Evolutionary conservation across 2,888 invertebrate genomes (phyloP), one percentile per base, ranked within the genome.

Genomic region (Dasysyrphus albostriatus): DNA sequence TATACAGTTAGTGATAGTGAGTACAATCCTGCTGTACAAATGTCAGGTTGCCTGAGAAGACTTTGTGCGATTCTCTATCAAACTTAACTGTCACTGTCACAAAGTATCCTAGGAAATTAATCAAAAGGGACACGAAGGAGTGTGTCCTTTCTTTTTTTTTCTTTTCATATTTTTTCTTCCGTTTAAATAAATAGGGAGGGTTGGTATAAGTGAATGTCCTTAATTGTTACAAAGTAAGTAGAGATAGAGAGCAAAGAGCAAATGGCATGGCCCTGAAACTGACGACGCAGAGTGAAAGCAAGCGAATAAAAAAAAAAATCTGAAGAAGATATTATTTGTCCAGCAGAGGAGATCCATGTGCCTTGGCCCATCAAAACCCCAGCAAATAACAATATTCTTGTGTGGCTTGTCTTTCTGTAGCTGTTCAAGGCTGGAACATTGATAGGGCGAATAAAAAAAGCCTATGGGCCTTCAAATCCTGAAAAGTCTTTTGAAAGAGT

Each of bases 191-290:
- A 54, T 69, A 69, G 69, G 69, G n/a, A 69, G 73, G n/a, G n/a
- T n/a, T n/a, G 49, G 61, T 69, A 49, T 37, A 67, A 73, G 77
- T 74, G 74, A 85, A 85, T 81, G 77, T 78, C 74, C 82, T 85
- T 85, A 85, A 85, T 85, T 85, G 85, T 81, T 63, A 77, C 69
- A 70, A n/a, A n/a, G n/a, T n/a, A 81, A 80, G 67, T 77, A 34
- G 16, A 34, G 34, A 16, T 37, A 37, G 61, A 61, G 61, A 73
- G 39, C 61, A 76, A 42, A 65, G 39, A 44, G 14, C 74, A 58
- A 44, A 59, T 39, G 24, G 56, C 24, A 59, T 19, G 32, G 14
- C 51, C 47, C 24, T 51, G 72, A 77, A 47, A 75, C 59, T 16
- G n/a, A n/a, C n/a, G 19, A 61, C 37, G 59, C 16, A 37, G 10